Base-by-base conservation (phyloP, 2,888 invertebrate species). In the Ephialtes manifestator region DNA sequence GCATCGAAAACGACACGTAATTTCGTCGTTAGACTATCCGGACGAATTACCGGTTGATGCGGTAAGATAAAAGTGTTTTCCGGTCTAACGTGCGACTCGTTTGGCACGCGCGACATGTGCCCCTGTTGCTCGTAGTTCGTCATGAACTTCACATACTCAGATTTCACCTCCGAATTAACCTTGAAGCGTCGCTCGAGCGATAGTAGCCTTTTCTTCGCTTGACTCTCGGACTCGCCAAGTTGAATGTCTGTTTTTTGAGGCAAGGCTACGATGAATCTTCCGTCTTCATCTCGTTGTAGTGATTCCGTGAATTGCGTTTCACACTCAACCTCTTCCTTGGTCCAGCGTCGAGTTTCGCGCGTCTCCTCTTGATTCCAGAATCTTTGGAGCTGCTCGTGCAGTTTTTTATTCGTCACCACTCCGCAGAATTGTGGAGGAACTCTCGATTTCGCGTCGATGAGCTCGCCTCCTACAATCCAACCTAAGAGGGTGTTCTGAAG, bases 361-460 rank as follows among this genome's bases (percentile, higher is more conserved):
- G 75, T 2, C 65, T 88, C 87, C 46, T 89, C 89, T 13, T 90
- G 77, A 31, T 86, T 79, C 89, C 88, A 89, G 81, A 90, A 90
- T 39, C 67, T 65, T 58, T 87, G 83, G 15, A 88, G 43, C 53
- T 81, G 77, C 24, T 72, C 51, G 31, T 81, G 60, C 8, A 86
- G 46, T 3, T 20, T 28, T 7, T 65, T 7, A 48, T 83, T 85
- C 1, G 74, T 81, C 1, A 83, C 48, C 8, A 84, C 13, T 24
- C 81, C 55, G 39, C 80, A 79, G 39, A 81, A 74, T 13, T 35
- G 67, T 43, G 67, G 24, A 28, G 24, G 18, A 4, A 4, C n/a
- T 13, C 24, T 81, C 0, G 58, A 31, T 3, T 11, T 60, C 15
- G 68, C 39, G 51, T 81, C 60, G 48, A 71, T 70, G 24, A 77